phyloP scores from a whole-genome alignment of 2,113 vertebrate species.

The Pitta sordida region DNA sequence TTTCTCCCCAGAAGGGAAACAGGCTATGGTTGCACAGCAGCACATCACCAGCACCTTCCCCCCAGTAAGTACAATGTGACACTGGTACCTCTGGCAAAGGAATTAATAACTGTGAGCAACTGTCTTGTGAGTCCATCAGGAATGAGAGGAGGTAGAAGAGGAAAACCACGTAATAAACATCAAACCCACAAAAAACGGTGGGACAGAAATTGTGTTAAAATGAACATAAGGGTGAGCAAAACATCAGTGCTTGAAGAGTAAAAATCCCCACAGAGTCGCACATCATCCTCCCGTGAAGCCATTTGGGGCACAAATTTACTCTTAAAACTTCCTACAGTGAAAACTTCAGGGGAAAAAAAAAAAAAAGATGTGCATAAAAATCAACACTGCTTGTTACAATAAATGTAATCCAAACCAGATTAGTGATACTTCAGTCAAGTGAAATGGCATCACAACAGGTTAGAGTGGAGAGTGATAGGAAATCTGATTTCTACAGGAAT shows the following conservation, averaged over 20 bases:
- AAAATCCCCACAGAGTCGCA: background rate
- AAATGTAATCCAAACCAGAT: background rate
- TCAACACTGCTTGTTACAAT: background rate
- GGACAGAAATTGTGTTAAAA: background rate
- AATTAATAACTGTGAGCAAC: background rate
- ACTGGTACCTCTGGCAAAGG: background rate
- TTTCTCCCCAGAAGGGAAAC: background rate
- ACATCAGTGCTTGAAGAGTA: background rate
- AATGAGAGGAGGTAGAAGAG: background rate
- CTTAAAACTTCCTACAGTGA: background rate
- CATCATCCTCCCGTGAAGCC: background rate
- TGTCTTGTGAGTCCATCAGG: background rate
- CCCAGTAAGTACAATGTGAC: background rate
- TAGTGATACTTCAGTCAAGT: background rate
- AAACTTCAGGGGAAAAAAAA: background rate
- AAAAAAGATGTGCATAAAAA: background rate
- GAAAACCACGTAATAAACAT: background rate
- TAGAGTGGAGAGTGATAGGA: background rate
- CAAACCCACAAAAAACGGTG: rapidly evolving
- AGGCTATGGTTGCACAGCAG: background rate
- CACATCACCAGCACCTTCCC: background rate
- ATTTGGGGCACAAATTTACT: background rate
- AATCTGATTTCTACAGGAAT: background rate
- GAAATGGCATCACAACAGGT: background rate
- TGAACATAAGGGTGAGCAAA: background rate